Percentiles rank a stretch among this genome's conserved stretches.
Conservation (phyloP, 2,113 vertebrate genomes). For the Gopherus flavomarginatus region DNA sequence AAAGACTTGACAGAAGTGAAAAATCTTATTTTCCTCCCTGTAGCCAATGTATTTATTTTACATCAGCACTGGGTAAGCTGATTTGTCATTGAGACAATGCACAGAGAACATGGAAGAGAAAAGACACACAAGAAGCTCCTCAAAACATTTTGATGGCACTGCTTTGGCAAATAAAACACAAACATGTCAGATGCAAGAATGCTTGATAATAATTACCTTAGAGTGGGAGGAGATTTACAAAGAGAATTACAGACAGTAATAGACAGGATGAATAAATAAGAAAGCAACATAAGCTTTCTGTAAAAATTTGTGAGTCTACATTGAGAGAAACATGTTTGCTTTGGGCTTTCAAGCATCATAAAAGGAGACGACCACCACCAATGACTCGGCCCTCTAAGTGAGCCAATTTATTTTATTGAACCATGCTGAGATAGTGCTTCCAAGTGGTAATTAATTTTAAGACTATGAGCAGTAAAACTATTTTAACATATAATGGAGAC, state of each 20-base stretch:
- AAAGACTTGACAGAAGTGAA: neutral
- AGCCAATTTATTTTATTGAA: neutral
- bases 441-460: neutral
- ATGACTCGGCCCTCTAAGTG: neutral
- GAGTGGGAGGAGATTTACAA: neutral
- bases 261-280: neutral
- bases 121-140: neutral
- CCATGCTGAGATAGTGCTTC: neutral
- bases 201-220: neutral
- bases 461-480: neutral
- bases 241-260: neutral
- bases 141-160: neutral
- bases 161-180: neutral
- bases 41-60: neutral
- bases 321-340: neutral
- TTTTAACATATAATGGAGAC: neutral
- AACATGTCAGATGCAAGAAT: neutral
- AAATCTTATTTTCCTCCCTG: neutral
- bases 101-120: neutral
- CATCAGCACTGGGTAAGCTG: neutral
- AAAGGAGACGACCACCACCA: neutral
- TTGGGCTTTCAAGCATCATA: neutral
- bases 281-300: neutral
- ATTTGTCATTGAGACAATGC: neutral
- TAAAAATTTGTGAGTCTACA: neutral